Base-by-base conservation (phyloP, 2,113 vertebrate species). In the Trochalopteron elliotii region DNA sequence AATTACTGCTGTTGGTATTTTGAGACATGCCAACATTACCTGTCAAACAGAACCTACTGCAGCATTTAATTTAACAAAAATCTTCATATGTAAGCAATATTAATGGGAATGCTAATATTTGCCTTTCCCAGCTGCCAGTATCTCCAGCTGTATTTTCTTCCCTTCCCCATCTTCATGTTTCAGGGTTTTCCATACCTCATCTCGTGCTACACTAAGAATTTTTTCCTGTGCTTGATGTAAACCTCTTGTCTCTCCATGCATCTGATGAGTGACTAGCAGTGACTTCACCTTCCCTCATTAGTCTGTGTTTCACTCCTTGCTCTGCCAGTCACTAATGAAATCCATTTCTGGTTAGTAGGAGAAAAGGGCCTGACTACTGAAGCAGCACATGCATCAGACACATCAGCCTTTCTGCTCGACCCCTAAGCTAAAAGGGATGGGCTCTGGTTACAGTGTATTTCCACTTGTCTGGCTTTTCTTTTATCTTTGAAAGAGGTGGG, bases 121-220 rank as follows among this genome's bases (percentile, higher is more conserved):
- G 17, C 40, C 25, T 80, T 84, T 82, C 50, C 23, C 14, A 74
- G 31, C 23, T 91, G 37, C 57, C 40, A 45, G 0, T 39, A 57
- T 61, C 24, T 78, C 17, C 40, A 65, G 12, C 12, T 61, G 7
- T 24, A 23, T 85, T 65, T 71, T 71, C 21, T 50, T 65, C 27
- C 7, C 2, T 79, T 33, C 12, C 1, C 0, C 5, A 18, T 78
- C 33, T 70, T 78, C 23, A 11, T 24, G 7, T 89, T 81, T 59
- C 47, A 56, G 55, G 33, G 50, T 68, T 74, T 87, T 87, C 70
- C 19, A 15, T 91, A 35, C 12, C 22, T 82, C 13, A 52, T 82
- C 50, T 78, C 0, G 1, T 59, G 45, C 79, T 57, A 23, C 0
- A 0, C 22, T 44, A 44, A 71, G 25, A 57, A 10, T 33, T 67